phyloP scores from a whole-genome alignment of 2,888 invertebrate genomes.

The Augiades crinisus region DNA sequence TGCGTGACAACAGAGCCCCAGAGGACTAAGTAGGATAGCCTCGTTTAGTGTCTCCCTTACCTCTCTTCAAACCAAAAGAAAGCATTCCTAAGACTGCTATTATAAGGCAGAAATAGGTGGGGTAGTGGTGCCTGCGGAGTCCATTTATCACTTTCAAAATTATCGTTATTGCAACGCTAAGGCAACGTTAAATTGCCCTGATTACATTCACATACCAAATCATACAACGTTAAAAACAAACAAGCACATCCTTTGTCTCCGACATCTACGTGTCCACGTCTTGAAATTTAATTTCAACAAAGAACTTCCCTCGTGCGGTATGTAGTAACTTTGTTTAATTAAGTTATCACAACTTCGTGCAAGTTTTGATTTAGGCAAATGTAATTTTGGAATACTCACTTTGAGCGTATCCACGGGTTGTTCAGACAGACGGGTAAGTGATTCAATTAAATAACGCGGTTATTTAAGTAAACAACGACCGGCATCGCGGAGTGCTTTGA shows the following conservation, averaged over 20 bases:
- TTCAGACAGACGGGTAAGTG: not conserved
- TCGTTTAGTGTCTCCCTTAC: no score
- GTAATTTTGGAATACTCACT: conserved; percentile 10
- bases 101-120: no score
- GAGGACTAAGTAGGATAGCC: no score
- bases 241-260: no score
- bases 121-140: no score
- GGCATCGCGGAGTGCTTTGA: not conserved
- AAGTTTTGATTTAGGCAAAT: conserved; percentile 12
- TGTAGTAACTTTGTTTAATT: conserved; percentile 10
- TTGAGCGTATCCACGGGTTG: not conserved
- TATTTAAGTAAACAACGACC: not conserved
- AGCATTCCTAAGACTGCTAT: no score
- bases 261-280: not conserved
- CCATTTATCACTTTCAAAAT: no score
- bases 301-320: not conserved
- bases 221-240: no score
- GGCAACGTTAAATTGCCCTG: no score
- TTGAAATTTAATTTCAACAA: not conserved
- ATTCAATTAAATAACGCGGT: not conserved
- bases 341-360: conserved; percentile 6
- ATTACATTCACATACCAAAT: not conserved
- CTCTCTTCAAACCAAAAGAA: no score
- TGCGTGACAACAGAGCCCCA: no score
- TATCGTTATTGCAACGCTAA: no score